Base-by-base conservation (phyloP, 2,113 vertebrate species). In the Antechinus flavipes region DNA sequence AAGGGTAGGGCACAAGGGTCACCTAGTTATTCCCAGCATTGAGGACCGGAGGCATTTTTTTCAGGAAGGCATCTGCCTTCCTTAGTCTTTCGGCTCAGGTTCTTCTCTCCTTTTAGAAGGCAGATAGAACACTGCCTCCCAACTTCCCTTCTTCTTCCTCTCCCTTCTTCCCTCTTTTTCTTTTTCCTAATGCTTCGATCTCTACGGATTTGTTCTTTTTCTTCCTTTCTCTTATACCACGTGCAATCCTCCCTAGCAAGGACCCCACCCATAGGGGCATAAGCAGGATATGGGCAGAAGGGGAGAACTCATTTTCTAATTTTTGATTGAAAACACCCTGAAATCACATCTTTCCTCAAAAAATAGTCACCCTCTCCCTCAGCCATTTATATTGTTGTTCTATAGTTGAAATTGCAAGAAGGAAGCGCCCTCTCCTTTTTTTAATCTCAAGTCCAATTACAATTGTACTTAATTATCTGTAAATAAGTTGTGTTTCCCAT, bases 31-130 rank as follows among this genome's bases (percentile, higher is more conserved):
- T 27, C 42, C 25, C 24, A 0, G 0, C 49, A 27, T 47, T 55
- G 35, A 6, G 23, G 50, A 12, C 27, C 0, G 9, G 84, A 54
- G 50, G 10, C 35, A 25, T n/a, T 26, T 24, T 19, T 19, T 26
- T 58, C 25, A 24, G 25, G 19, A 2, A 89, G 23, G 47, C 3
- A 19, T 12, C 0, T 1, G 1, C 14, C 61, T 16, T 49, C 23
- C 91, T 76, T 24, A 93, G 10, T 0, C 0, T 3, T 90, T 25
- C 46, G 35, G 14, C 0, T 68, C 61, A 68, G 30, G 30, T 61
- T 61, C 30, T 68, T 35, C 30, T 35, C 27, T 68, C 30, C 12
- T 16, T 35, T 68, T 68, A 4, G 14, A 27, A 27, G 4, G 11
- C 61, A 68, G 12, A 16, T 68, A 53, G 25, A 7, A 54, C 47